A percentile compares a stretch with the other conserved stretches of the same genome.
These are phyloP conservation scores for Leptopilina boulardi DNA, from an alignment of 1,140 invertebrate genomes.

Conservation along the genomic window DNA sequence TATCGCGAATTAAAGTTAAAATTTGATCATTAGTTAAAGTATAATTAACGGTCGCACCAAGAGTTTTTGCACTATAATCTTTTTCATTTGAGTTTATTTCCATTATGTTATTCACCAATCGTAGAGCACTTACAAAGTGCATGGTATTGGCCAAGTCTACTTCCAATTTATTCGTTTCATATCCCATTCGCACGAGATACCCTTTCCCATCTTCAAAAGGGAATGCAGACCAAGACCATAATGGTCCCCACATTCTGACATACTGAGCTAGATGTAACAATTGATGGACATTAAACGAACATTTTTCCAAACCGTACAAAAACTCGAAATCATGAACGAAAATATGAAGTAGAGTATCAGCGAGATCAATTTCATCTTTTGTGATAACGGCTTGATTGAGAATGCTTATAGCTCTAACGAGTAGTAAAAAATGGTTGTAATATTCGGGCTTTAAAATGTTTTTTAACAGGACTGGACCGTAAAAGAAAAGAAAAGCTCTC, in stretches of 20 bases:
- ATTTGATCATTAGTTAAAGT: too few relatives aligned
- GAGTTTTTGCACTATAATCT: too few relatives aligned
- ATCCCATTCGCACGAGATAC: neutral
- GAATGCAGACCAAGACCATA: conserved; percentile 34
- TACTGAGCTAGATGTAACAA: neutral
- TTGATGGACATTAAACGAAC: conserved; percentile 34
- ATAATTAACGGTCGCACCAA: too few relatives aligned
- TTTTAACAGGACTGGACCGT: conserved; percentile 26
- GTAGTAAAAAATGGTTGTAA: conserved; percentile 28
- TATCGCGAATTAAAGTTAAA: too few relatives aligned
- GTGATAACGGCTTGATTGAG: too few relatives aligned
- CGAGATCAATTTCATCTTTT: too few relatives aligned
- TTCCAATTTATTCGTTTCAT: too few relatives aligned
- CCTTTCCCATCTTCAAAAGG: conserved; percentile 37
- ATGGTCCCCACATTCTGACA: conserved; percentile 23
- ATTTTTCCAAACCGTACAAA: conserved; percentile 6
- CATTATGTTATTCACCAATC: too few relatives aligned
- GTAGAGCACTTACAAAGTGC: too few relatives aligned
- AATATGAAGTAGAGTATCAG: neutral
- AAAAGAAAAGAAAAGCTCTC: conserved; percentile 32
- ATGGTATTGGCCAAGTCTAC: too few relatives aligned
- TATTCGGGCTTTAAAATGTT: neutral
- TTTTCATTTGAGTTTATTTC: too few relatives aligned
- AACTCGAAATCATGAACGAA: conserved; percentile 22
- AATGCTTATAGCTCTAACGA: neutral